phyloP scores from a whole-genome alignment of 2,888 invertebrate species.

The Apodemia hepburni region DNA sequence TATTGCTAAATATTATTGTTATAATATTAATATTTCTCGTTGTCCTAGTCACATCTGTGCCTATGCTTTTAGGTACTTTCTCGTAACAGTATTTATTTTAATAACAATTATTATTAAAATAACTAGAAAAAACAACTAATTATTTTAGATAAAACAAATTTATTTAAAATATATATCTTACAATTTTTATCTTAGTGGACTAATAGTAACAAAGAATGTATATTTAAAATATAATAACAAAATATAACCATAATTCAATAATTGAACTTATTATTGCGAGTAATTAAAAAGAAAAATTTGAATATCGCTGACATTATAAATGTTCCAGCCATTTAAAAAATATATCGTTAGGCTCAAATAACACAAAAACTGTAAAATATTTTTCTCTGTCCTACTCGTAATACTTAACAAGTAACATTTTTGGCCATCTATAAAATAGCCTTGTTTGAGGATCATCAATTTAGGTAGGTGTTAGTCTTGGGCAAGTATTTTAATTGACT shows the following conservation, averaged over 20 bases:
- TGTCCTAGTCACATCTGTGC: no score
- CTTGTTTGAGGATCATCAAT: no score
- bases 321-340: not conserved
- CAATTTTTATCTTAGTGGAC: not conserved
- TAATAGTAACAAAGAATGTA: constrained; percentile 8
- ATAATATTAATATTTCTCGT: no score
- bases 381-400: no score
- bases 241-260: not conserved
- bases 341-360: not conserved
- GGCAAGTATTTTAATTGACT: no score
- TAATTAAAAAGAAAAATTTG: not conserved
- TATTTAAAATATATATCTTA: constrained; percentile 16
- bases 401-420: no score
- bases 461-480: no score
- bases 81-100: not conserved
- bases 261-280: not conserved
- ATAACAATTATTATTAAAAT: not conserved
- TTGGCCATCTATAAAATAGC: no score
- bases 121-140: constrained; percentile 13
- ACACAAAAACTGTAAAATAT: no score
- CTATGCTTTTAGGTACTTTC: not conserved
- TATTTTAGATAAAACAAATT: constrained; percentile 19
- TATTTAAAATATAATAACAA: constrained; percentile 15
- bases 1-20: no score
- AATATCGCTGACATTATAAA: not conserved